Evolutionary conservation across 2,113 vertebrate genomes (phyloP).

Genomic region (Neolamprologus hecqui): DNA sequence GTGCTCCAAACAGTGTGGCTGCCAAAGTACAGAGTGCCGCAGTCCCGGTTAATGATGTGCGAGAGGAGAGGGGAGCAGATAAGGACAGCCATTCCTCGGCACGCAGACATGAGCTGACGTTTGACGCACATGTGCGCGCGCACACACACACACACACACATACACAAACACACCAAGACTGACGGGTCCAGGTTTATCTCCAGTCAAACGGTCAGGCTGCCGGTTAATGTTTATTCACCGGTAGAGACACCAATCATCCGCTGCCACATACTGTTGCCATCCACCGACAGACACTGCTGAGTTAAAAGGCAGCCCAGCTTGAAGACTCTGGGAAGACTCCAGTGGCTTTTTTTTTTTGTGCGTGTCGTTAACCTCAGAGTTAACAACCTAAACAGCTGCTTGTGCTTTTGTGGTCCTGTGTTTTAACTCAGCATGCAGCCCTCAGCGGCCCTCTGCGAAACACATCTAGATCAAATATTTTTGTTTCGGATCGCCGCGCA

Average conservation of each 20-base stretch:
- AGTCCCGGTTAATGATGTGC: constrained; percentile 55
- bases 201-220: not conserved
- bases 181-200: not conserved
- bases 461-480: constrained; percentile 65
- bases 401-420: constrained; percentile 51
- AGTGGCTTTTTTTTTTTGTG: constrained; percentile 22
- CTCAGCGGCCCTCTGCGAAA: constrained; percentile 57
- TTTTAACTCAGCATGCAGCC: constrained; percentile 61
- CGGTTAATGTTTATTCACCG: constrained; percentile 39
- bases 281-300: constrained; percentile 36
- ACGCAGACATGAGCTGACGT: constrained; percentile 2
- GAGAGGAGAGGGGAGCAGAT: constrained; percentile 43
- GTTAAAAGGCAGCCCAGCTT: constrained; percentile 50
- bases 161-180: not conserved
- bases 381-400: constrained; percentile 65
- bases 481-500: constrained; percentile 52
- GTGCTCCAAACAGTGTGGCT: constrained; percentile 28
- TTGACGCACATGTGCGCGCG: not conserved
- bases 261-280: constrained; percentile 41
- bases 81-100: constrained; percentile 45
- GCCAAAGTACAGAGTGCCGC: constrained; percentile 27
- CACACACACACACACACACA: not conserved
- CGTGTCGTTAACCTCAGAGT: constrained; percentile 62
- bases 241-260: constrained; percentile 37
- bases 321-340: constrained; percentile 45